A percentile compares a stretch with the other conserved stretches of the same genome.
Evolutionary conservation across 2,888 invertebrate species (phyloP).

Genomic region (Dorcus hopei): DNA sequence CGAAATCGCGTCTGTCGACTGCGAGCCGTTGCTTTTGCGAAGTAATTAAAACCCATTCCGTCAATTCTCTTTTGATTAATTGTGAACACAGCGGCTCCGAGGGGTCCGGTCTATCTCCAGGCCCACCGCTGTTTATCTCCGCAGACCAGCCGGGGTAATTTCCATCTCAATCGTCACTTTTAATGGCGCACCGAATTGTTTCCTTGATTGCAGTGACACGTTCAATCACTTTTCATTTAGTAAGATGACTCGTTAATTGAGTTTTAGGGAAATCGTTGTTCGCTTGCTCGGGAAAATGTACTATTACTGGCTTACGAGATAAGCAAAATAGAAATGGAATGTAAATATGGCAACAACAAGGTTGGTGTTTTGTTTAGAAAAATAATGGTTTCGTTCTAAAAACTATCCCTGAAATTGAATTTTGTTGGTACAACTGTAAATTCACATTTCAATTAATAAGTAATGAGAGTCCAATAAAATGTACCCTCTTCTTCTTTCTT

Average conservation of each 20-base stretch:
- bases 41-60: conserved; percentile 50
- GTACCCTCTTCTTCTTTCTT: too few relatives aligned
- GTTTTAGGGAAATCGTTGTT: conserved; percentile 44
- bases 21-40: conserved; percentile 33
- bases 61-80: conserved; percentile 52
- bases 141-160: conserved; percentile 49
- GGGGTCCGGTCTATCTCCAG: conserved; percentile 31
- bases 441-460: too few relatives aligned
- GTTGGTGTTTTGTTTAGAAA: too few relatives aligned
- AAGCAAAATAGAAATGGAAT: conserved; percentile 1
- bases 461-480: too few relatives aligned
- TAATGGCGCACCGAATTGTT: conserved; percentile 50
- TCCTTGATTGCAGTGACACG: conserved; percentile 52
- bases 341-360: background rate
- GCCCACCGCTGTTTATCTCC: conserved; percentile 47
- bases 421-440: too few relatives aligned
- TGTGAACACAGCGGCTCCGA: conserved; percentile 40
- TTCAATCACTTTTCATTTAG: conserved; percentile 52
- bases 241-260: conserved; percentile 51
- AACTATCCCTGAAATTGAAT: too few relatives aligned
- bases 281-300: background rate
- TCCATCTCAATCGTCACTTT: conserved; percentile 53
- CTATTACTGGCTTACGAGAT: conserved; percentile 3
- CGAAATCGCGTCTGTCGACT: conserved; percentile 18
- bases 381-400: too few relatives aligned